Conservation (phyloP, 2,113 vertebrate species). For the Peromyscus leucopus region DNA sequence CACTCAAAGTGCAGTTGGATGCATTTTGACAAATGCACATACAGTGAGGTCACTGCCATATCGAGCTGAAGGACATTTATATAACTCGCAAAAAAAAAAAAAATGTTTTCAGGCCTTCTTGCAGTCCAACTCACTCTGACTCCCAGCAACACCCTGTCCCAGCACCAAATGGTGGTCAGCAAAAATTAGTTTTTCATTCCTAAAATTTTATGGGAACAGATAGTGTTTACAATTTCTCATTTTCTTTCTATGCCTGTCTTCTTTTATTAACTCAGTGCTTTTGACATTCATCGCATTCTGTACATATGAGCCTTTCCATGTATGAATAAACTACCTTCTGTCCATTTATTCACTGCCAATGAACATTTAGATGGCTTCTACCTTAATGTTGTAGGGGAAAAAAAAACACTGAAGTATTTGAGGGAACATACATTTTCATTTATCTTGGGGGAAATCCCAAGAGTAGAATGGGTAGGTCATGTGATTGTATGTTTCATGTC, state of each 20-base stretch:
- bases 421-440: neutral
- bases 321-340: neutral
- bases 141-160: no score
- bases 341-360: neutral
- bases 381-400: neutral
- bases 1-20: neutral
- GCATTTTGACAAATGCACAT: neutral
- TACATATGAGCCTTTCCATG: neutral
- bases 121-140: neutral
- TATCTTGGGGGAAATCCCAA: neutral
- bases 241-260: neutral
- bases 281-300: neutral
- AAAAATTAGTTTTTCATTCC: neutral
- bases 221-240: neutral
- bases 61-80: neutral
- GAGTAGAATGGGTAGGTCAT: neutral
- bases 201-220: slow-evolving; percentile 2
- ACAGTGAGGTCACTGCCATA: neutral
- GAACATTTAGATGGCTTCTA: neutral
- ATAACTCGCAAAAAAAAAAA: neutral
- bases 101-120: neutral
- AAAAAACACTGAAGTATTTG: neutral
- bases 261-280: neutral
- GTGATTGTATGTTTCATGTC: neutral
- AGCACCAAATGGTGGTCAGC: neutral